Evolutionary conservation across 2,888 invertebrate genomes (phyloP).

Genomic region (Cheilosia variabilis): DNA sequence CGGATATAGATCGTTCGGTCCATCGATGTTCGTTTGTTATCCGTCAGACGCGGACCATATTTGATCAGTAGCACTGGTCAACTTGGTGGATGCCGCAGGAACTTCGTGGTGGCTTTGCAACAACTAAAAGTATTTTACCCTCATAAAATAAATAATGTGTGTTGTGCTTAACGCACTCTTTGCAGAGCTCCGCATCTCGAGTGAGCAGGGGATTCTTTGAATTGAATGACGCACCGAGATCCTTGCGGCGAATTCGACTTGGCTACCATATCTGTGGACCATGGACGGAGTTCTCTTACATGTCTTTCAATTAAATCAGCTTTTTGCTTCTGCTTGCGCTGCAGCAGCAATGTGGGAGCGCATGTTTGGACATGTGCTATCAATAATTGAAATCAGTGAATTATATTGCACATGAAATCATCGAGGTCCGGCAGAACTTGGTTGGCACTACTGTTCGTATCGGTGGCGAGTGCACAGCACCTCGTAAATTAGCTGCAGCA

Average conservation of each 20-base stretch:
- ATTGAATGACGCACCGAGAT: constrained; percentile 21
- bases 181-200: constrained; percentile 22
- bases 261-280: constrained; percentile 56
- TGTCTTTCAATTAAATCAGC: constrained; percentile 65
- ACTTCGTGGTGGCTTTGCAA: constrained; percentile 22
- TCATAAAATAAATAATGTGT: constrained; percentile 65
- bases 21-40: constrained; percentile 64
- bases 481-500: constrained; percentile 38
- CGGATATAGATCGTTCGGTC: constrained; percentile 41
- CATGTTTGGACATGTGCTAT: constrained; percentile 73
- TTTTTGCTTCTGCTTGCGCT: constrained; percentile 24
- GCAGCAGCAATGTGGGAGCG: constrained; percentile 37
- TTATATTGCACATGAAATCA: constrained; percentile 55
- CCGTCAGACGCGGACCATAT: constrained; percentile 65
- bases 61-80: constrained; percentile 61
- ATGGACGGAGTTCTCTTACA: constrained; percentile 22
- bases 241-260: constrained; percentile 61
- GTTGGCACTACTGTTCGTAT: neutral
- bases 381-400: constrained; percentile 73
- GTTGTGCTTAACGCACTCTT: constrained; percentile 31
- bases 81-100: constrained; percentile 42
- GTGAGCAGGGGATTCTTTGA: constrained; percentile 28
- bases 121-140: constrained; percentile 32
- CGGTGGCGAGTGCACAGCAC: constrained; percentile 14
- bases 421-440: constrained; percentile 23